Conservation (phyloP, 2,888 invertebrate species). For the Cheilosia impressa region DNA sequence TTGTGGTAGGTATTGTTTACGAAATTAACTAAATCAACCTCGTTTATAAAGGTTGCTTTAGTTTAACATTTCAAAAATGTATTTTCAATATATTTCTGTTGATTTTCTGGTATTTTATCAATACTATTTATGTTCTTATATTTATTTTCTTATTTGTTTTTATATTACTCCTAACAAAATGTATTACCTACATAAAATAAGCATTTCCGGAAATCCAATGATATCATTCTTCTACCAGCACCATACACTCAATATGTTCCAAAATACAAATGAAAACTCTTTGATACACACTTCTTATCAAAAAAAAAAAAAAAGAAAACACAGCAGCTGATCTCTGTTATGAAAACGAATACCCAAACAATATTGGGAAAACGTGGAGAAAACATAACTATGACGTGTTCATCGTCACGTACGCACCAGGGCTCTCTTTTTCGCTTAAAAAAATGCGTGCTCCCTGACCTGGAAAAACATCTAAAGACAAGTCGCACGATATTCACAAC, state of each 20-base stretch:
- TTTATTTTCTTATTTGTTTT: too few relatives aligned
- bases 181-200: not conserved
- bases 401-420: slow-evolving; percentile 54
- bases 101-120: too few relatives aligned
- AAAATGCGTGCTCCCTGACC: slow-evolving; percentile 3
- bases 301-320: slow-evolving; percentile 13
- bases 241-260: not conserved
- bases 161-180: too few relatives aligned
- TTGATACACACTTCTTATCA: slow-evolving; percentile 9
- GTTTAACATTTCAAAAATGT: too few relatives aligned
- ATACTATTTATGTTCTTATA: too few relatives aligned
- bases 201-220: too few relatives aligned
- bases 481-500: not conserved
- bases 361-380: not conserved
- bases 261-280: slow-evolving; percentile 14
- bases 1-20: too few relatives aligned
- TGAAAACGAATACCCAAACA: slow-evolving; percentile 16
- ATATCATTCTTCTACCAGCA: not conserved
- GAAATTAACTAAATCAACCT: too few relatives aligned
- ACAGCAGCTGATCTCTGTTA: slow-evolving; percentile 54
- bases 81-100: too few relatives aligned
- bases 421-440: not conserved
- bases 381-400: slow-evolving; percentile 16
- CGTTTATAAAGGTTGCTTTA: too few relatives aligned
- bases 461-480: slow-evolving; percentile 12